These are phyloP conservation scores for Theristicus caerulescens DNA, from an alignment of 2,113 vertebrate genomes.

Conservation along the genomic window DNA sequence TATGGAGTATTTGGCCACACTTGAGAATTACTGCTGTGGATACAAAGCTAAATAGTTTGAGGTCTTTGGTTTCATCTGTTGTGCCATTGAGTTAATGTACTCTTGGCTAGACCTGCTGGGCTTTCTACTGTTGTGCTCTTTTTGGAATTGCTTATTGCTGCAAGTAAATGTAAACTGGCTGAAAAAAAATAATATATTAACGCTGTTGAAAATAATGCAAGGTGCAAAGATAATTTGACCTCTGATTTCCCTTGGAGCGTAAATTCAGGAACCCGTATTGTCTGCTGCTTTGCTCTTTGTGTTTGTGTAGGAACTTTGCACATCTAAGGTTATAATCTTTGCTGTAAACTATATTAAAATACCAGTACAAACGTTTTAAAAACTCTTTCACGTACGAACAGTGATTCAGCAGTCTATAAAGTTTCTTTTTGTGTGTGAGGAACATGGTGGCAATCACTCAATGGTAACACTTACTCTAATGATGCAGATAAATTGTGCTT, in stretches of 20 bases:
- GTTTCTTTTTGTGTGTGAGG: neutral
- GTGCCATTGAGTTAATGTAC: neutral
- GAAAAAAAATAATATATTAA: neutral
- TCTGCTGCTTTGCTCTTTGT: neutral
- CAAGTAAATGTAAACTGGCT: neutral
- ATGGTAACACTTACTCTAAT: conserved; percentile 45
- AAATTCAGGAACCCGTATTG: neutral
- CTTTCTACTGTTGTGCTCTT: neutral
- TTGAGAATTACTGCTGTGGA: neutral
- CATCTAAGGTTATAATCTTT: neutral
- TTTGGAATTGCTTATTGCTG: neutral
- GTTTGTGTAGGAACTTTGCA: neutral
- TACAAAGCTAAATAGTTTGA: neutral
- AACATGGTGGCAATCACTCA: conserved; percentile 52
- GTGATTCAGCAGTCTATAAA: conserved; percentile 27
- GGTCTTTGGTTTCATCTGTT: neutral
- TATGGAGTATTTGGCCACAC: neutral
- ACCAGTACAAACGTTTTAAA: conserved; percentile 28
- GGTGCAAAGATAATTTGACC: neutral
- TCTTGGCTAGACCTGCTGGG: neutral
- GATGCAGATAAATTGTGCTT: conserved; percentile 65
- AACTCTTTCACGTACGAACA: conserved; percentile 8
- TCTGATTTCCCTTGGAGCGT: neutral
- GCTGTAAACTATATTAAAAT: conserved; percentile 42
- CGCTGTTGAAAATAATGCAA: neutral